Conservation (phyloP, 2,113 vertebrate genomes). For the Microcebus tavaratra region DNA sequence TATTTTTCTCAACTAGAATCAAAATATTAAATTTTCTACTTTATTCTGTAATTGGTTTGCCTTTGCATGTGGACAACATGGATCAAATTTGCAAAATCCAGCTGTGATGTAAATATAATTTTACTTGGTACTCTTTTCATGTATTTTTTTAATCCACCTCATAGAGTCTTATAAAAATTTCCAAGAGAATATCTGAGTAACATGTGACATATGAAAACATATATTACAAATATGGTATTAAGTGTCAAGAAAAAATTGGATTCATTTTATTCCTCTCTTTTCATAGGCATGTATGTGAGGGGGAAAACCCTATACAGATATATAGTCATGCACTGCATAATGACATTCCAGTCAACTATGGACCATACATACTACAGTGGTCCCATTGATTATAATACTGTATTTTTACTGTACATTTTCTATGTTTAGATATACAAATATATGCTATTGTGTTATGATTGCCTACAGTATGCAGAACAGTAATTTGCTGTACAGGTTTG, state of each 20-base stretch:
- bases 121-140: background rate
- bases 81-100: background rate
- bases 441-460: background rate
- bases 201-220: background rate
- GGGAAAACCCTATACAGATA: background rate
- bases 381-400: background rate
- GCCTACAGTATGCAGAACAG: background rate
- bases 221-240: background rate
- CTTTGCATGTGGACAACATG: background rate
- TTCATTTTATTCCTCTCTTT: background rate
- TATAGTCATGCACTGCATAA: background rate
- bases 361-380: background rate
- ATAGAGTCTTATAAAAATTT: background rate
- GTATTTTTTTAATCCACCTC: background rate
- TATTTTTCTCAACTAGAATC: background rate
- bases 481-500: background rate
- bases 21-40: background rate
- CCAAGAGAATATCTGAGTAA: background rate
- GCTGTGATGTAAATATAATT: background rate
- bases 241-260: background rate
- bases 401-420: background rate
- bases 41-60: background rate
- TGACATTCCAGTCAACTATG: background rate
- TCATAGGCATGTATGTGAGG: background rate
- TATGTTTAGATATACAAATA: background rate